Conservation (phyloP, 1,140 invertebrate genomes). For the Hypothenemus hampei region DNA sequence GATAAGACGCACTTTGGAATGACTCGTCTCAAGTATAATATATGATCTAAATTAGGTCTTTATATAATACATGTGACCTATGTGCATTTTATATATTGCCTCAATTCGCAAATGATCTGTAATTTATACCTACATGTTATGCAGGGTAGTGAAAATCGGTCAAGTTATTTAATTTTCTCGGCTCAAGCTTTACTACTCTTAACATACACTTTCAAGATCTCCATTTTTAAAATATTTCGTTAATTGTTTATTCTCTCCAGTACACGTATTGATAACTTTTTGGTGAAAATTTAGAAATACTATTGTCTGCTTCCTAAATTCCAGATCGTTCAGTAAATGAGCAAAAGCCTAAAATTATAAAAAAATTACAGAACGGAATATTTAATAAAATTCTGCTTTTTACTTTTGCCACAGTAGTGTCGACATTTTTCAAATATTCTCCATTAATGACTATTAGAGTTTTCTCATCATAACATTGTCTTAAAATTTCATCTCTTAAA, state of each 20-base stretch:
- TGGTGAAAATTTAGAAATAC: slow-evolving; percentile 44
- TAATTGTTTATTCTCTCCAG: slow-evolving; percentile 25
- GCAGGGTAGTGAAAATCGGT: no score
- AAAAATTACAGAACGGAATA: not conserved
- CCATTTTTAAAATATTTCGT: slow-evolving; percentile 18
- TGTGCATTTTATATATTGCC: no score
- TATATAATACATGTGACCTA: no score
- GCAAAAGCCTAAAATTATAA: slow-evolving; percentile 31
- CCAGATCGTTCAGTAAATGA: slow-evolving; percentile 42
- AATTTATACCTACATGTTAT: no score
- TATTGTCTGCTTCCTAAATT: slow-evolving; percentile 40
- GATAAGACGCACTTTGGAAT: no score
- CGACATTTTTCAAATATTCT: slow-evolving; percentile 56
- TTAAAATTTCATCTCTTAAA: slow-evolving; percentile 52
- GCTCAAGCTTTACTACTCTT: no score
- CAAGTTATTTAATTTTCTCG: no score
- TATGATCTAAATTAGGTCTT: no score
- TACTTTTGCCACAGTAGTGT: slow-evolving; percentile 48
- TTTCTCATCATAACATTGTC: slow-evolving; percentile 27
- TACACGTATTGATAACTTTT: slow-evolving; percentile 33
- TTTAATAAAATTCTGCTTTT: not conserved
- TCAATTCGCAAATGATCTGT: no score
- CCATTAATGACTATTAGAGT: slow-evolving; percentile 58
- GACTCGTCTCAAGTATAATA: no score
- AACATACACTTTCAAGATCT: slow-evolving; percentile 11